Percentiles rank a stretch among this genome's conserved stretches.
Conservation (phyloP, 53 echinoderm and acorn worm genomes). For the Echinometra lucunter region DNA sequence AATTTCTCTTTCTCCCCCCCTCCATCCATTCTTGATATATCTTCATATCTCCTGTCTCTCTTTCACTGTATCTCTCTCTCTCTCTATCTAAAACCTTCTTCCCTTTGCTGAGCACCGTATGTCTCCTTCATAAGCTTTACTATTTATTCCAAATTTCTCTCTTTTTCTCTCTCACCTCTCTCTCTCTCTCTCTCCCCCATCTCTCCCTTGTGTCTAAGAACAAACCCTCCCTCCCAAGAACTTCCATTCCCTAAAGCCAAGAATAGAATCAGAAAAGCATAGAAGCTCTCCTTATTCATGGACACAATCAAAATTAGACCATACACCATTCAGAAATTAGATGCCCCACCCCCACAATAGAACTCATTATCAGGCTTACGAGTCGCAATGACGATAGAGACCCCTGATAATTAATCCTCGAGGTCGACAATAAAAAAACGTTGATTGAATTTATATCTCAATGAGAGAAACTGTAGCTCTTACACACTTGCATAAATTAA, state of each 20-base stretch:
- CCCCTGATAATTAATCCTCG: neutral
- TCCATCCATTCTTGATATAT: neutral
- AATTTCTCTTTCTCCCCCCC: neutral
- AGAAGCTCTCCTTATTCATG: neutral
- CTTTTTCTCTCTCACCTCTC: neutral
- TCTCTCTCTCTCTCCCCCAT: neutral
- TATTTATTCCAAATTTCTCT: neutral
- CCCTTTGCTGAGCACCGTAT: neutral
- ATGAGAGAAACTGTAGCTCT: too few species aligned
- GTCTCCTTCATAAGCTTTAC: neutral
- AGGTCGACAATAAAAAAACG: constrained; percentile 16
- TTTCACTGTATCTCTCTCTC: neutral
- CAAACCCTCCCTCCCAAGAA: neutral
- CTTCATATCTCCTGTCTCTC: neutral
- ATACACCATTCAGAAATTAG: neutral
- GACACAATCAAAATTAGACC: neutral
- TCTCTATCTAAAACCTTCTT: neutral
- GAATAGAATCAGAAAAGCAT: neutral
- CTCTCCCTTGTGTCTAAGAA: neutral
- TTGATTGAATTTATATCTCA: constrained; percentile 33
- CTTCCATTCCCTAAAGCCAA: neutral
- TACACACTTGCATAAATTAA: neutral
- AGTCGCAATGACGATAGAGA: neutral
- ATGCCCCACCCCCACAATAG: constrained; percentile 31
- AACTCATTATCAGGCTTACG: neutral